phyloP scores from a whole-genome alignment of 1,140 invertebrate genomes.

The Leptinotarsa defecta region DNA sequence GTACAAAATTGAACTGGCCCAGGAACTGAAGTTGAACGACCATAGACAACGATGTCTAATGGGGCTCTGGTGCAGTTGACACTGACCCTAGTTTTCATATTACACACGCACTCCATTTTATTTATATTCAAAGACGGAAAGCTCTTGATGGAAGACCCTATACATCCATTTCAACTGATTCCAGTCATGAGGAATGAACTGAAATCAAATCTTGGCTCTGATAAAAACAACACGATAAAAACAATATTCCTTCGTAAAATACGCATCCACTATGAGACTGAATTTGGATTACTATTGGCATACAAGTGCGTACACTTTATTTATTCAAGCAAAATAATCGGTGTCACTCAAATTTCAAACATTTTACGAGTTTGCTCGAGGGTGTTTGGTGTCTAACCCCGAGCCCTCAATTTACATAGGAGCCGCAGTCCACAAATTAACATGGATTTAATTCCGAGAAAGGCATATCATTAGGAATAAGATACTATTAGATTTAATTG shows the following conservation, averaged over 20 bases:
- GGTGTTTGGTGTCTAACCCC: slow-evolving; percentile 20
- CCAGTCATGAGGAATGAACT: no score
- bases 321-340: slow-evolving; percentile 14
- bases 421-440: slow-evolving; percentile 29
- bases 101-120: no score
- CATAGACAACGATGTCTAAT: no score
- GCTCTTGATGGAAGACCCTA: no score
- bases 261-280: not conserved
- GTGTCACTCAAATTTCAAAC: slow-evolving; percentile 22
- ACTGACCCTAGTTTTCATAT: no score
- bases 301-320: not conserved
- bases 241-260: not conserved
- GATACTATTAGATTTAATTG: slow-evolving; percentile 29
- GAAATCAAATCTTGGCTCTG: no score
- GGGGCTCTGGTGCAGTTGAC: no score
- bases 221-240: no score
- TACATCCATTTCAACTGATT: no score
- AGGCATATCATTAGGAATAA: slow-evolving; percentile 28
- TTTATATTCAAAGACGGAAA: no score
- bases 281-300: not conserved
- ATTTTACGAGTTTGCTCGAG: slow-evolving; percentile 13
- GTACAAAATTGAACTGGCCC: no score
- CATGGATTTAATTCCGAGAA: slow-evolving; percentile 26
- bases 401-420: slow-evolving; percentile 23
- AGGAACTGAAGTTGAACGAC: no score